phyloP scores from a whole-genome alignment of 1,140 invertebrate species.

The Latrodectus geometricus region DNA sequence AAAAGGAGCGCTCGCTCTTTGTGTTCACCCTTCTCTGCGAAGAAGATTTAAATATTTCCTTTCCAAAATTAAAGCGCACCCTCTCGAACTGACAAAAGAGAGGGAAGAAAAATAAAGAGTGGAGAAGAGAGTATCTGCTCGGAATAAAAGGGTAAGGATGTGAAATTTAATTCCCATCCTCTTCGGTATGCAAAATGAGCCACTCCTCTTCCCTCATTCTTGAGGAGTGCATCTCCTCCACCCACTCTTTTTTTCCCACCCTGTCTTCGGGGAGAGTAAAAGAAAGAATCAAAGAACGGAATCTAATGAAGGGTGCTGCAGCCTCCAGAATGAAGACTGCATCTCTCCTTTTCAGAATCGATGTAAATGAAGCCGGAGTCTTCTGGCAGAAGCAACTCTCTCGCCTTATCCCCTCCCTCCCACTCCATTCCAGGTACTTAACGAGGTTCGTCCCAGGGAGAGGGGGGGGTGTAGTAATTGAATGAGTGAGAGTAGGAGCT shows the following conservation, averaged over 20 bases:
- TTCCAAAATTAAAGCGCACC: conserved; percentile 43
- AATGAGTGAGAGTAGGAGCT: conserved; percentile 60
- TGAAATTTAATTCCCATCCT: conserved; percentile 61
- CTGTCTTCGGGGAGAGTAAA: conserved; percentile 15
- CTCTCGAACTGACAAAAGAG: conserved; percentile 25
- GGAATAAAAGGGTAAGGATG: conserved; percentile 33
- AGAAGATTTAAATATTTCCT: conserved; percentile 53
- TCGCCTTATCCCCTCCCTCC: not conserved
- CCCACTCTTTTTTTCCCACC: conserved; percentile 14
- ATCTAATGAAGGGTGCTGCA: conserved; percentile 59
- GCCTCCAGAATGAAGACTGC: conserved; percentile 52
- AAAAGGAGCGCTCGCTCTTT: not conserved
- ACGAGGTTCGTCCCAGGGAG: conserved; percentile 37
- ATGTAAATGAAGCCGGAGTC: conserved; percentile 59
- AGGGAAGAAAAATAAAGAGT: conserved; percentile 5
- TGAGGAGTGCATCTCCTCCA: conserved; percentile 13
- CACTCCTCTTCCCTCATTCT: conserved; percentile 24
- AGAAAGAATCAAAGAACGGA: conserved; percentile 61
- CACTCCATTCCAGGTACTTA: conserved; percentile 61
- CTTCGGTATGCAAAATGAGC: conserved; percentile 59
- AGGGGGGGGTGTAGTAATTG: conserved; percentile 46
- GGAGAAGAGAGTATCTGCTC: conserved; percentile 5
- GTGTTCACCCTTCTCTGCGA: not conserved
- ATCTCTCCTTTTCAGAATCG: conserved; percentile 37
- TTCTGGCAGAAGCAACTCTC: not conserved